phyloP scores from a whole-genome alignment of 1,140 invertebrate species.

The Dendroctonus ponderosae region DNA sequence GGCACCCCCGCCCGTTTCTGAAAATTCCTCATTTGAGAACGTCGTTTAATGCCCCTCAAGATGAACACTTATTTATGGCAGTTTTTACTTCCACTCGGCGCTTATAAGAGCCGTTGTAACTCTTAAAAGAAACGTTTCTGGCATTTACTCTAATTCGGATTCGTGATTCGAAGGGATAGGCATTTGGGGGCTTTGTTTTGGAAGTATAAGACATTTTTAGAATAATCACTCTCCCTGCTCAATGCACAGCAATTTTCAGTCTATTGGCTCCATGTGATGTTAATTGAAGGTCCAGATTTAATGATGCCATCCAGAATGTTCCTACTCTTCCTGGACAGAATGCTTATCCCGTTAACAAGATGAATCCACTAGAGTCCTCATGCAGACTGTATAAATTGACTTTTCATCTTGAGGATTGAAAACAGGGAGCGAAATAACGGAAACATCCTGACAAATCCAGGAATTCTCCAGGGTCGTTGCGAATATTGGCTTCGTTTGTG shows the following conservation, averaged over 20 bases:
- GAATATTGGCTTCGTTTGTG: slow-evolving; percentile 34
- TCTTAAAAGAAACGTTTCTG: slow-evolving; percentile 33
- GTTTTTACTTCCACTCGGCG: slow-evolving; percentile 23
- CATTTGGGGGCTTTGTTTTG: neutral
- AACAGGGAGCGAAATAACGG: slow-evolving; percentile 21
- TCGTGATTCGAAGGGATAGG: slow-evolving; percentile 16
- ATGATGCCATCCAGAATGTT: no score
- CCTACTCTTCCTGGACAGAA: no score
- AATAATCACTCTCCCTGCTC: no score
- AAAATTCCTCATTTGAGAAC: slow-evolving; percentile 26
- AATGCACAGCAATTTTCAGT: no score
- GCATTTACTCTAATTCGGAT: slow-evolving; percentile 30
- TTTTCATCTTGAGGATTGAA: slow-evolving; percentile 32
- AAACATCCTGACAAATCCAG: slow-evolving; percentile 30
- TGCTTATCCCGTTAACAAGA: slow-evolving; percentile 15
- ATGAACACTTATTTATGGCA: slow-evolving; percentile 32
- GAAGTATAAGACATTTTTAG: no score
- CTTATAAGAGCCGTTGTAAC: slow-evolving; percentile 25
- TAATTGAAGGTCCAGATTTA: no score
- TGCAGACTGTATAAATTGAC: slow-evolving; percentile 28
- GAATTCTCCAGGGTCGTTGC: slow-evolving; percentile 30
- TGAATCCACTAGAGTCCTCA: slow-evolving; percentile 26
- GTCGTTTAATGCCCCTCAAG: slow-evolving; percentile 28
- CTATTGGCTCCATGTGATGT: no score
- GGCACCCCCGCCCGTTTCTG: slow-evolving; percentile 1